Evolutionary conservation across 1,140 invertebrate genomes (phyloP).

Genomic region (Anoplolepis gracilipes): DNA sequence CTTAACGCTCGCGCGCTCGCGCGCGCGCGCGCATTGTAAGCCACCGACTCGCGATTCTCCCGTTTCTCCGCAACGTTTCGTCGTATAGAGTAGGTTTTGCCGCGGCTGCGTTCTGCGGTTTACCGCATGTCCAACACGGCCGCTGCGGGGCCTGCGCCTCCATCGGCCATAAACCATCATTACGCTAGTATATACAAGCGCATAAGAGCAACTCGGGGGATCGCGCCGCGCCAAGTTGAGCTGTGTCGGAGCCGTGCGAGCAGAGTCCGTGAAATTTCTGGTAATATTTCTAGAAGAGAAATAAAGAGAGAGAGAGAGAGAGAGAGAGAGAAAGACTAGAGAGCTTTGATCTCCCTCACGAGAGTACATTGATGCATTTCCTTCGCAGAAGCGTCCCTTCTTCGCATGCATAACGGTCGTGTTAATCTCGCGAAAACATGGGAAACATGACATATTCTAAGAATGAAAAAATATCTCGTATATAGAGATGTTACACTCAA

Average conservation of each 20-base stretch:
- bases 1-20: constrained; percentile 64
- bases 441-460: not conserved
- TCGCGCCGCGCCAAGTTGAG: constrained; percentile 27
- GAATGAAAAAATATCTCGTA: not conserved
- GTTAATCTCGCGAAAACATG: constrained; percentile 18
- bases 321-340: not conserved
- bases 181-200: constrained; percentile 81
- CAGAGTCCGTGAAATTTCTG: constrained; percentile 63
- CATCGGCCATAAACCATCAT: constrained; percentile 81
- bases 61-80: constrained; percentile 60
- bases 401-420: constrained; percentile 29
- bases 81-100: constrained; percentile 73
- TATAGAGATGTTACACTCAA: not conserved
- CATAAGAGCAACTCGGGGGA: constrained; percentile 58
- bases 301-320: not conserved
- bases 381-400: not conserved
- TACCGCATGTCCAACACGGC: constrained; percentile 84
- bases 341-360: constrained; percentile 8
- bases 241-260: constrained; percentile 30
- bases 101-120: constrained; percentile 82
- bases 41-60: constrained; percentile 54
- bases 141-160: constrained; percentile 71
- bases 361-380: constrained; percentile 22
- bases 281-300: constrained; percentile 63
- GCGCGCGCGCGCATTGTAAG: constrained; percentile 51